Conservation (phyloP, 2,797 vertebrate genomes). For the Rhynchotus rufescens region DNA sequence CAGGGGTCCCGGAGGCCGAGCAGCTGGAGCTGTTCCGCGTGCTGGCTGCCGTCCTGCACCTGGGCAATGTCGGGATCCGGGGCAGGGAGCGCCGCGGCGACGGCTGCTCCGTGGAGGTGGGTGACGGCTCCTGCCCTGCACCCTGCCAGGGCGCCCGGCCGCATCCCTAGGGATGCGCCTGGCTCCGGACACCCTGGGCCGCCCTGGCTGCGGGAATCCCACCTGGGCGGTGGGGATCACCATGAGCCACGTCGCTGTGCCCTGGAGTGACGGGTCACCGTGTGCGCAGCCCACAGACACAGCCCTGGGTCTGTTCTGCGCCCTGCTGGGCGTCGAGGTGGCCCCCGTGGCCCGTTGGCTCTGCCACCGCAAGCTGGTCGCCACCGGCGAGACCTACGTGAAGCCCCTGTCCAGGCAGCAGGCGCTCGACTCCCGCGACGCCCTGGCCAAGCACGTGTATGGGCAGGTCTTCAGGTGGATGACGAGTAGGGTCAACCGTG, state of each 20-base stretch:
- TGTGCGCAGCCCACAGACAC: constrained; percentile 73
- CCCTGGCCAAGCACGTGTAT: constrained; percentile 85
- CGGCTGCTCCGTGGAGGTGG: constrained; percentile 80
- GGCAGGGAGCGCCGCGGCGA: constrained; percentile 79
- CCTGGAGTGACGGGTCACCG: background rate
- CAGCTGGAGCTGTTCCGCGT: constrained; percentile 87
- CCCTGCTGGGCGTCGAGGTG: constrained; percentile 80
- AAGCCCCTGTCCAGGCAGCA: constrained; percentile 83
- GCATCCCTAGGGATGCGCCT: no score
- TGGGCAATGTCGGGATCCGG: constrained; percentile 81
- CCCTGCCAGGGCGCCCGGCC: background rate
- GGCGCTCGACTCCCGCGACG: constrained; percentile 77
- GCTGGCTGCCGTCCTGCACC: constrained; percentile 83
- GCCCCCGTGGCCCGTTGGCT: constrained; percentile 84
- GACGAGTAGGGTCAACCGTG: constrained; percentile 81
- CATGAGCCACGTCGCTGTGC: no score
- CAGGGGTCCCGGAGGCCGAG: constrained; percentile 82
- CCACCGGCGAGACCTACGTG: constrained; percentile 82
- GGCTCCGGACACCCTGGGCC: background rate
- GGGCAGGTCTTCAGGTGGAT: constrained; percentile 84
- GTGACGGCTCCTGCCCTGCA: background rate
- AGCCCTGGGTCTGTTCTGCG: constrained; percentile 79
- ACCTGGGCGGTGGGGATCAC: rapidly evolving
- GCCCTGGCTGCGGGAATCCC: background rate
- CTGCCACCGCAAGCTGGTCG: constrained; percentile 82